phyloP scores from a whole-genome alignment of 2,797 vertebrate genomes.

The Pseudopleuronectes americanus region DNA sequence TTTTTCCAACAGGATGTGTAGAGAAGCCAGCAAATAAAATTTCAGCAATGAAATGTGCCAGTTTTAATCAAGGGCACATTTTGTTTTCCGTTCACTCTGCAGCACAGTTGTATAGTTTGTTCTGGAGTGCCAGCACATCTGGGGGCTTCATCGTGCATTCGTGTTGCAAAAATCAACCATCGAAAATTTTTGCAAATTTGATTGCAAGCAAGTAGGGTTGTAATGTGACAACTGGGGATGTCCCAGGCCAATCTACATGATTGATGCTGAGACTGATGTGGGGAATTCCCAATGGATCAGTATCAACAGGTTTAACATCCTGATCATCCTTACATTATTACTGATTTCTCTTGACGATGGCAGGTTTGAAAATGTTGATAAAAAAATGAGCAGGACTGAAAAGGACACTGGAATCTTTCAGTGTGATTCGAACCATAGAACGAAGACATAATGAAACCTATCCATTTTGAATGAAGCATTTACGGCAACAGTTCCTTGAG shows the following conservation, averaged over 20 bases:
- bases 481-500: neutral
- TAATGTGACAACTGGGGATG: conserved; percentile 1
- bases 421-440: too few relatives aligned
- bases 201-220: neutral
- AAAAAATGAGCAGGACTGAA: neutral
- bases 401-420: neutral
- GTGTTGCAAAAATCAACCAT: neutral
- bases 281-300: neutral
- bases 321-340: neutral
- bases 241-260: neutral
- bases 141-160: neutral
- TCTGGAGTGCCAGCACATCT: neutral
- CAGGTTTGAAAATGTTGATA: neutral
- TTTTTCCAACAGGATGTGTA: neutral
- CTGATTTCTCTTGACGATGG: neutral
- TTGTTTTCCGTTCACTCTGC: too few relatives aligned
- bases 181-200: neutral
- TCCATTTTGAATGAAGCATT: neutral
- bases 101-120: too few relatives aligned
- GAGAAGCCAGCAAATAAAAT: neutral
- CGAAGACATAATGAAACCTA: conserved; percentile 14
- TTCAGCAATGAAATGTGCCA: too few relatives aligned
- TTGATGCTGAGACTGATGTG: neutral
- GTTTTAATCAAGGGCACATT: too few relatives aligned
- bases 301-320: neutral